A percentile compares a stretch with the other conserved stretches of the same genome.
phyloP scores from a whole-genome alignment of 2,113 vertebrate genomes.

The Rynchops niger region DNA sequence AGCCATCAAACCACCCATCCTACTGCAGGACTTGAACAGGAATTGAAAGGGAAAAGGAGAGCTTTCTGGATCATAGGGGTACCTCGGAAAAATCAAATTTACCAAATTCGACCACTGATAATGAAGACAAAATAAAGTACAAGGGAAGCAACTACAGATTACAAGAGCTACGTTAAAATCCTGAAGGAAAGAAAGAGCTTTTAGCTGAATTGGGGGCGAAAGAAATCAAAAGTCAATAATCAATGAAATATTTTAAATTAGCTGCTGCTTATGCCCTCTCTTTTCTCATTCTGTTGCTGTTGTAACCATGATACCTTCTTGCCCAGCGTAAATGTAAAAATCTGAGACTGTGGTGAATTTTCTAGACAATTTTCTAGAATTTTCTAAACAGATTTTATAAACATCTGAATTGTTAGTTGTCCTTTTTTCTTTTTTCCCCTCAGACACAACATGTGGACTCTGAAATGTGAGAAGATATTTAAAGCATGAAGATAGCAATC shows the following conservation, averaged over 20 bases:
- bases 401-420: not conserved
- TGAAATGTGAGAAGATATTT: not conserved
- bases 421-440: not conserved
- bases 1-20: not conserved
- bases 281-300: not conserved
- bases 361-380: not conserved
- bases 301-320: not conserved
- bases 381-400: not conserved
- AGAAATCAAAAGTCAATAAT: not conserved
- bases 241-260: not conserved
- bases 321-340: not conserved
- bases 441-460: not conserved
- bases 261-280: not conserved
- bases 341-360: not conserved
- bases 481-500: not conserved
- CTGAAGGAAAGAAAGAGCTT: not conserved
- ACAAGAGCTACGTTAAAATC: not conserved
- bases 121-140: not conserved
- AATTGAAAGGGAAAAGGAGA: not conserved
- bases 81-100: not conserved
- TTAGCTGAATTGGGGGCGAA: not conserved
- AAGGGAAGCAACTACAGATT: not conserved
- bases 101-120: not conserved
- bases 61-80: not conserved
- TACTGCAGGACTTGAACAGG: not conserved